These are phyloP conservation scores for Epistrophe eligans DNA, from an alignment of 2,888 invertebrate species.

Conservation along the genomic window DNA sequence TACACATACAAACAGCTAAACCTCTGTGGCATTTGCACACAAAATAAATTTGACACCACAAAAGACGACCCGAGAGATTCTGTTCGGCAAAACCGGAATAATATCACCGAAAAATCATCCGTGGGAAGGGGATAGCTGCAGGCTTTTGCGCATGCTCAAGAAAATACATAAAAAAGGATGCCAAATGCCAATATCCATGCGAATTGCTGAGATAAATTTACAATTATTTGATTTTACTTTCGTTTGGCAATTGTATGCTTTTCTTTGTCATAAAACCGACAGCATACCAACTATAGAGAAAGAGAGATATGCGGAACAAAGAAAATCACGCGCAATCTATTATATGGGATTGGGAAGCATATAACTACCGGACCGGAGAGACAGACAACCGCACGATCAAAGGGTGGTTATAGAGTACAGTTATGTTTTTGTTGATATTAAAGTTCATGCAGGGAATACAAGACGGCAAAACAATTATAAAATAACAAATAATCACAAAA, in stretches of 20 bases:
- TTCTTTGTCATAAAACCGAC: constrained; percentile 59
- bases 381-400: constrained; percentile 12
- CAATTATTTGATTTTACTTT: constrained; percentile 61
- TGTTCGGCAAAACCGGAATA: constrained; percentile 59
- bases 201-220: constrained; percentile 40
- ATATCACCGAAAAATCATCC: constrained; percentile 54
- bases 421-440: constrained; percentile 31
- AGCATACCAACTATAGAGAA: not conserved
- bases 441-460: constrained; percentile 16
- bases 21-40: constrained; percentile 66
- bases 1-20: constrained; percentile 43
- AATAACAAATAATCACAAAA: constrained; percentile 36
- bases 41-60: constrained; percentile 64
- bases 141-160: constrained; percentile 22
- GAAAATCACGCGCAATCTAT: constrained; percentile 60
- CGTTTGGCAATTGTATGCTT: constrained; percentile 60
- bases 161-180: constrained; percentile 3
- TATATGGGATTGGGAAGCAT: constrained; percentile 49
- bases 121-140: constrained; percentile 27
- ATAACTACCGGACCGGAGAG: constrained; percentile 42
- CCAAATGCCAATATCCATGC: constrained; percentile 8
- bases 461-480: constrained; percentile 15
- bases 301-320: constrained; percentile 63
- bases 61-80: constrained; percentile 37
- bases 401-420: constrained; percentile 53